Evolutionary conservation across 2,113 vertebrate species (phyloP), one percentile per base, ranked within the genome.

Genomic region (Chinchilla lanigera): DNA sequence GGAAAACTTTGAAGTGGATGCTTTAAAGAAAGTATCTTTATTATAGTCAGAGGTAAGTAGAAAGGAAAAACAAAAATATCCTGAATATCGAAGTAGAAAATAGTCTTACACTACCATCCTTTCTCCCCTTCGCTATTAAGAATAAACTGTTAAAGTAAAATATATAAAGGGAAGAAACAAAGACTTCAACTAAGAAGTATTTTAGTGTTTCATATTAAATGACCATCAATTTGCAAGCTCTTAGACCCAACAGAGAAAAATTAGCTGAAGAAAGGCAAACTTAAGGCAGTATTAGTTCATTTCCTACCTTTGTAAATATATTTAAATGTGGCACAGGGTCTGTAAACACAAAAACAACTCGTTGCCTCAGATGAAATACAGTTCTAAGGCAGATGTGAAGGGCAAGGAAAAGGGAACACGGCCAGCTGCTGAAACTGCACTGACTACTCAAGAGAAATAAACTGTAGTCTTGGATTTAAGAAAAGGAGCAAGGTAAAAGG

Each of bases 141-240:
- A 90, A 63, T 52, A 83, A 89, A 84, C 22, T 65, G 11, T 52
- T 56, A 67, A 73, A 60, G 56, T 33, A 81, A 60, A 94, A 63
- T 73, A 63, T 12, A 47, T 61, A 3, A 63, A 47, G 16, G 16
- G 16, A 77, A 78, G 65, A 85, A 54, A 83, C 35, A 41, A 63
- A 47, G 33, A 78, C 44, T 77, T 85, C 81, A 94, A 90, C 30
- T 30, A 67, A 65, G 58, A 95, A 78, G 50, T 78, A 67, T 65
- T 56, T 80, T 47, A 78, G 60, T 35, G 60, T 58, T 80, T 86
- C 28, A 86, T 47, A 86, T 24, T 83, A 78, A 47, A 58, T 77
- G n/a, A 81, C 56, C 84, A 82, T 44, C 35, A 73, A 65, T 38
- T 94, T 90, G 67, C n/a, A 90, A 78, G n/a, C 58, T 84, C 78